A percentile compares a stretch with the other conserved stretches of the same genome.
Conservation (phyloP, 2,797 vertebrate genomes). For the Siniperca scherzeri region DNA sequence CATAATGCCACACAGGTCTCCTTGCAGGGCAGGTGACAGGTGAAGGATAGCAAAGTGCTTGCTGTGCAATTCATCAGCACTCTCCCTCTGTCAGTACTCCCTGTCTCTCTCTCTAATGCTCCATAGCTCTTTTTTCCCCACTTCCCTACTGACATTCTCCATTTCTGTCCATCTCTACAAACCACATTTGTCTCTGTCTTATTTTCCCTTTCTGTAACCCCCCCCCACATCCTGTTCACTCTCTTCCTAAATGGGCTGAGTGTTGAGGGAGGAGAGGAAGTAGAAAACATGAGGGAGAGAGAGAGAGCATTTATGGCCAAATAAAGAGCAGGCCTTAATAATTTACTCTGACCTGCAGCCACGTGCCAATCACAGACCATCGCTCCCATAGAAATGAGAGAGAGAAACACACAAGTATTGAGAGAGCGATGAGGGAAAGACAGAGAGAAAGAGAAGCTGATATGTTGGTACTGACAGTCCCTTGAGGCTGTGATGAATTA, state of each 20-base stretch:
- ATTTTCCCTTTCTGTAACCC: constrained; percentile 42
- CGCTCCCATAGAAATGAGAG: constrained; percentile 54
- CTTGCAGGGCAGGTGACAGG: constrained; percentile 56
- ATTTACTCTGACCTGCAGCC: constrained; percentile 79
- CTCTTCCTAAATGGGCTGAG: constrained; percentile 65
- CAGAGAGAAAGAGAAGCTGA: constrained; percentile 24
- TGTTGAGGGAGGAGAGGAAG: constrained; percentile 62
- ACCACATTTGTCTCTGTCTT: constrained; percentile 50
- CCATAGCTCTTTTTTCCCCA: constrained; percentile 38
- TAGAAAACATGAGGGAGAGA: constrained; percentile 48
- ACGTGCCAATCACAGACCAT: constrained; percentile 72
- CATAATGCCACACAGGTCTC: constrained; percentile 37
- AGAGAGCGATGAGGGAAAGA: not conserved
- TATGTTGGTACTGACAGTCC: constrained; percentile 36
- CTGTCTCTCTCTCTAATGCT: constrained; percentile 26
- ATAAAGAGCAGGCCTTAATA: constrained; percentile 81
- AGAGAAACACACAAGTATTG: not conserved
- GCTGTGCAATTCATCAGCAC: constrained; percentile 55
- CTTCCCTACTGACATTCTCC: constrained; percentile 51
- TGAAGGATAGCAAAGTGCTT: constrained; percentile 55
- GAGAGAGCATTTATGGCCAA: constrained; percentile 70
- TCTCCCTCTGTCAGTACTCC: constrained; percentile 18
- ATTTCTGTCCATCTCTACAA: constrained; percentile 58
- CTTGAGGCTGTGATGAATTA: constrained; percentile 58
- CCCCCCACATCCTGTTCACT: constrained; percentile 55